Evolutionary conservation across 1,140 invertebrate genomes (phyloP), one percentile per base, ranked within the genome.

Genomic region (Drosophila busckii): DNA sequence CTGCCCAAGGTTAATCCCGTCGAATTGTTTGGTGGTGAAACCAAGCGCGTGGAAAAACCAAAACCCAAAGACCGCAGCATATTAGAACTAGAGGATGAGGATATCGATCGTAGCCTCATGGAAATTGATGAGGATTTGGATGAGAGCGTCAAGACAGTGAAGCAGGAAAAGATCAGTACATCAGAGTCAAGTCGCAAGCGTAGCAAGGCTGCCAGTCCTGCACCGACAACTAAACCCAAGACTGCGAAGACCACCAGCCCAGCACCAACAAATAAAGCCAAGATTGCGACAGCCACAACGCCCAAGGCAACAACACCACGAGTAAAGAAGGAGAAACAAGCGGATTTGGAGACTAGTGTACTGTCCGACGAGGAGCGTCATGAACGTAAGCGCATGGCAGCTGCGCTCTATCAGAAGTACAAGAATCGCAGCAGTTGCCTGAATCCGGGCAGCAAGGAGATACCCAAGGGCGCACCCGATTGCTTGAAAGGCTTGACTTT

Each of bases 401-500:
- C 89, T 4, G 88, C 88, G n/a, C 84, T 91, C 16, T 95, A 94
- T 80, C 90, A 93, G 25, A 90, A 91, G 48, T 96, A 93, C 84
- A 88, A 94, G 23, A 91, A 94, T 56, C 90, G 94, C 78, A 91
- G 91, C 48, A 93, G 92, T 16, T 94, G 95, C 4, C 90, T 91
- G 70, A 90, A 95, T 88, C 91, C 93, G 7, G 96, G 95, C 4
- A 89, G 91, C 2, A 97, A 97, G 87, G 91, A 93, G 87, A 92
- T 96, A 34, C 95, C 96, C 0, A 89, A 93, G 92, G 95, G 95
- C 20, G 89, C 90, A 48, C 90, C 92, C 12, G 89, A 92, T 80
- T 96, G 95, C 82, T 87, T 97, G 2, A 90, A 91, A 40, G 93
- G 93, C 41, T 87, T 94, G 56, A 93, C 91, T 16, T 97, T 98